Evolutionary conservation across 2,888 invertebrate genomes (phyloP).

Genomic region (Agrochola litura): DNA sequence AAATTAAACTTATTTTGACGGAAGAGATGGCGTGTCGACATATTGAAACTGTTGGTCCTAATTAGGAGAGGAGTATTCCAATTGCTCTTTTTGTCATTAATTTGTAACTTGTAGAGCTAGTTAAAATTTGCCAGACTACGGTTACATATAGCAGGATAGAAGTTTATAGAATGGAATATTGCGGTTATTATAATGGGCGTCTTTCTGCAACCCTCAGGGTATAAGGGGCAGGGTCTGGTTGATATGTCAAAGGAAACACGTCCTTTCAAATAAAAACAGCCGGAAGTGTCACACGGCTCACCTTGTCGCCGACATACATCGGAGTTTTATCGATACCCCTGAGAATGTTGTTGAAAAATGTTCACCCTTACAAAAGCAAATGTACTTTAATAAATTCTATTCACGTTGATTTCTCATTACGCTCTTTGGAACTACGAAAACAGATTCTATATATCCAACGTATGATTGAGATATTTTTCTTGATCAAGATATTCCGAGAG

Average conservation of each 20-base stretch:
- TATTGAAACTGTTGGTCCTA: conserved; percentile 23
- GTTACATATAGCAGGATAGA: neutral
- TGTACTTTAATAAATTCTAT: conserved; percentile 14
- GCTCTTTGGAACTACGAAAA: conserved; percentile 27
- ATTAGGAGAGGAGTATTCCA: conserved; percentile 4
- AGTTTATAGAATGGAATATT: conserved; percentile 20
- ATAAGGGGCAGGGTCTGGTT: conserved; percentile 17
- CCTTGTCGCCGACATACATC: conserved; percentile 29
- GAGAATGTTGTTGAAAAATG: conserved; percentile 19
- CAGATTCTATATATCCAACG: conserved; percentile 6
- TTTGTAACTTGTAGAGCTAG: neutral
- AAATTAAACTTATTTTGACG: conserved; percentile 60
- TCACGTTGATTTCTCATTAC: conserved; percentile 23
- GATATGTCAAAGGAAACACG: conserved; percentile 33
- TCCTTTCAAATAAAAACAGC: conserved; percentile 38
- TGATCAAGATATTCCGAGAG: conserved; percentile 37
- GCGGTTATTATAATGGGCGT: conserved; percentile 12
- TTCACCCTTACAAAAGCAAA: conserved; percentile 6
- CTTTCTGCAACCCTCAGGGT: conserved; percentile 23
- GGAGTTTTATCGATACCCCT: conserved; percentile 32
- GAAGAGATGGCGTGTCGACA: conserved; percentile 45
- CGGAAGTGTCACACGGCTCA: conserved; percentile 37
- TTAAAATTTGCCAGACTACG: neutral
- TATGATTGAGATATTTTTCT: conserved; percentile 44
- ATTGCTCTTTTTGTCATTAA: neutral